A percentile compares a stretch with the other conserved stretches of the same genome.
Evolutionary conservation across 2,797 vertebrate genomes (phyloP).

Genomic region (Hozukius guyotensis): DNA sequence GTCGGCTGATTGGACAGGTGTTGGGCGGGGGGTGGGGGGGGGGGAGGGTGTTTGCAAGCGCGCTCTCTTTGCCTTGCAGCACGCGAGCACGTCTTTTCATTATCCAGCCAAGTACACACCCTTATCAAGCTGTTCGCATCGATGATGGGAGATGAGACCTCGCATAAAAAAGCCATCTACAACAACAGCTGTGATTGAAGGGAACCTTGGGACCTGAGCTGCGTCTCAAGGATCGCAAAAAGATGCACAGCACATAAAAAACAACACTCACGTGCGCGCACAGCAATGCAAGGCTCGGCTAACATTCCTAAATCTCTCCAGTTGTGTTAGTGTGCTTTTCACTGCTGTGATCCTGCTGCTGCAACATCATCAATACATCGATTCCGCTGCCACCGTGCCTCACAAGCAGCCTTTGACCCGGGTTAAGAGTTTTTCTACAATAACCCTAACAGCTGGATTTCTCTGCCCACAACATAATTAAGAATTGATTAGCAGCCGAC

Average conservation of each 20-base stretch:
- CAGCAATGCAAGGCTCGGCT: background rate
- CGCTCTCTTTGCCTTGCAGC: constrained; percentile 41
- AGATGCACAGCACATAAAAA: background rate
- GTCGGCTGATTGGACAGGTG: constrained; percentile 68
- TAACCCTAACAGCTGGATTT: constrained; percentile 51
- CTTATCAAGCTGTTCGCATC: constrained; percentile 52
- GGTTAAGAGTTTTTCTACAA: constrained; percentile 55
- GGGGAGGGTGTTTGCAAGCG: constrained; percentile 15
- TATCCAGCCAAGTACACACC: constrained; percentile 36
- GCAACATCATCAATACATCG: constrained; percentile 53
- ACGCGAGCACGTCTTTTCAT: constrained; percentile 45
- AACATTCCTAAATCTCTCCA: background rate
- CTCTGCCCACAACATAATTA: constrained; percentile 50
- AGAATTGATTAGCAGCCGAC: constrained; percentile 58
- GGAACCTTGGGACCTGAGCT: constrained; percentile 34
- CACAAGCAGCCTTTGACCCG: constrained; percentile 56
- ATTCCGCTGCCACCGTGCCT: constrained; percentile 29
- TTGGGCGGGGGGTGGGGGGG: background rate
- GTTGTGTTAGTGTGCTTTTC: background rate
- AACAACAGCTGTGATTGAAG: constrained; percentile 42
- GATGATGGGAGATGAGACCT: constrained; percentile 48
- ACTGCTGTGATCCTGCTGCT: constrained; percentile 15
- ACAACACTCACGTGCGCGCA: background rate
- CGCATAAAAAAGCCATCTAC: constrained; percentile 25
- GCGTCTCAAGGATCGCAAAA: background rate